A percentile compares a stretch with the other conserved stretches of the same genome.
Conservation (phyloP, 2,113 vertebrate species). For the Alligator mississippiensis region DNA sequence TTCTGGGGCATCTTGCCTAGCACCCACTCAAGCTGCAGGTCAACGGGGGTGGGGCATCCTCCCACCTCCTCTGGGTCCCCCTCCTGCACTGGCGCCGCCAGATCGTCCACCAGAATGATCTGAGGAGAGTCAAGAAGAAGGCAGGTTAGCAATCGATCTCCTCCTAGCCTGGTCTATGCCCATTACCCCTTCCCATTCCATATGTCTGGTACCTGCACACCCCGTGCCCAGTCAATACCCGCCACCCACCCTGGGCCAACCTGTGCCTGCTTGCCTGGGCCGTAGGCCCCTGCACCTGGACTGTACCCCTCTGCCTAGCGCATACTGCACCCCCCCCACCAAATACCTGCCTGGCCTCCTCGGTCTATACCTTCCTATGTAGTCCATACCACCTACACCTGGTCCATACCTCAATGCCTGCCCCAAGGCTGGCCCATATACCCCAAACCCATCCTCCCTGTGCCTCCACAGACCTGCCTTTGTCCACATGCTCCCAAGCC, state of each 20-base stretch:
- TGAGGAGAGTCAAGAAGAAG: conserved; percentile 5
- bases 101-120: conserved; percentile 84
- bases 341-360: background rate
- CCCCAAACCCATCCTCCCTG: no score
- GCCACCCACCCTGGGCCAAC: no score
- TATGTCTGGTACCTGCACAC: no score
- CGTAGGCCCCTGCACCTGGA: no score
- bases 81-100: background rate
- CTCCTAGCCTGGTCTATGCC: no score
- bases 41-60: conserved; percentile 79
- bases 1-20: conserved; percentile 94
- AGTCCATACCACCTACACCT: background rate
- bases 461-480: background rate
- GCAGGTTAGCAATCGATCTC: background rate
- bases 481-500: rapidly evolving
- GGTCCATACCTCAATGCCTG: no score
- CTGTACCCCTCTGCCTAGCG: no score
- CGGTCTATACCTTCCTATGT: background rate
- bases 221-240: no score
- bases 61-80: conserved; percentile 49
- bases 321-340: background rate
- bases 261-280: no score
- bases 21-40: conserved; percentile 92
- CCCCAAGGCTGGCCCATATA: no score
- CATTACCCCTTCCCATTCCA: background rate